Evolutionary conservation across 2,797 vertebrate species (phyloP).

Genomic region (Enteromius argenteus): DNA sequence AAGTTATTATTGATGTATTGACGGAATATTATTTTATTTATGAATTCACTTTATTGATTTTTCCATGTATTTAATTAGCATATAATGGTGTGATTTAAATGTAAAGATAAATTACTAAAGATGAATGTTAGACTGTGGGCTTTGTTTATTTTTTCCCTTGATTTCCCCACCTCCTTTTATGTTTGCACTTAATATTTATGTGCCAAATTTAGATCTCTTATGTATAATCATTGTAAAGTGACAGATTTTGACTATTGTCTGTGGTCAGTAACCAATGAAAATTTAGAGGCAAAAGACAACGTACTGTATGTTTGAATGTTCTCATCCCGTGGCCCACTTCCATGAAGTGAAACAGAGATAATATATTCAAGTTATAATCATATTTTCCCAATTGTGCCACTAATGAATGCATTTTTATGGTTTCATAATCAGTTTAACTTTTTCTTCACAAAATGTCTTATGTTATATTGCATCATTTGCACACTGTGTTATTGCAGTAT

Average conservation of each 20-base stretch:
- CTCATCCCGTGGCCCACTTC: conserved; percentile 50
- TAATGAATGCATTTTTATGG: conserved; percentile 45
- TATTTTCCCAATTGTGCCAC: conserved; percentile 32
- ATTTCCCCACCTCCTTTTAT: conserved; percentile 5
- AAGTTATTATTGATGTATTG: conserved; percentile 15
- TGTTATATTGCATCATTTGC: conserved; percentile 46
- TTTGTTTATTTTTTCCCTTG: not conserved
- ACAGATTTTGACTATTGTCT: not conserved
- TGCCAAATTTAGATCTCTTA: conserved; percentile 22
- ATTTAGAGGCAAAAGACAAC: conserved; percentile 1
- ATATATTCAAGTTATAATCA: conserved; percentile 33
- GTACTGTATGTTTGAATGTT: conserved; percentile 40
- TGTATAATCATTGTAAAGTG: conserved; percentile 15
- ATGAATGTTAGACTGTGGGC: conserved; percentile 7
- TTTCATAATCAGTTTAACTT: conserved; percentile 25
- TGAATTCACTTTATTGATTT: not conserved
- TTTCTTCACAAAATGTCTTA: conserved; percentile 20
- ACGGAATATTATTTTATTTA: conserved; percentile 21
- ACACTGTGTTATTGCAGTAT: conserved; percentile 48
- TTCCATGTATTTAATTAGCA: conserved; percentile 17
- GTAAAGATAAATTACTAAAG: conserved; percentile 16
- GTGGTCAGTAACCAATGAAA: conserved; percentile 16
- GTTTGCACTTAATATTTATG: conserved; percentile 3
- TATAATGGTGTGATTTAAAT: conserved; percentile 24
- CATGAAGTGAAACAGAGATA: conserved; percentile 44